Evolutionary conservation across 2,113 vertebrate species (phyloP), one percentile per base, ranked within the genome.

Genomic region (Sphaerodactylus townsendi): DNA sequence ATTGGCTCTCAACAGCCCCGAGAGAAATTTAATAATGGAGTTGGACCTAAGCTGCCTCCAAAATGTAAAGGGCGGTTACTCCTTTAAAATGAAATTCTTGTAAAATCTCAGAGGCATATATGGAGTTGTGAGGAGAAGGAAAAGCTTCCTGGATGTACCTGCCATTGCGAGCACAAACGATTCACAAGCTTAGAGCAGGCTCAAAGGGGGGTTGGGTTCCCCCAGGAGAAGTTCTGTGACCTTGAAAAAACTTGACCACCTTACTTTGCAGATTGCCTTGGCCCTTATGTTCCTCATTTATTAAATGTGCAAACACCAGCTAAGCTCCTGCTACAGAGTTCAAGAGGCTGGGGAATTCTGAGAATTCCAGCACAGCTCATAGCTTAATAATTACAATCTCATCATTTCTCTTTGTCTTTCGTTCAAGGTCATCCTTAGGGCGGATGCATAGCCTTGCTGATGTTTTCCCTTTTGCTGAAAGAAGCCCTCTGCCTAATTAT

Each of bases 341-440:
- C 53, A 88, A 4, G 1, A 1, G 37, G 66, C 30, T 37, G 21
- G 83, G 14, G 1, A 71, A 37, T 87, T 77, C 84, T 1, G 10
- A 68, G 59, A 91, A 62, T 8, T 82, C 25, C 11, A 59, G 7
- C 1, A 1, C 23, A 83, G 73, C 1, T 85, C 46, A 62, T 6
- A 77, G 81, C 78, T 82, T n/a, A 74, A 39, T 71, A 56, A 80
- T 68, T 77, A 89, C 80, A 19, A 90, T 62, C 41, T 84, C 48
- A 65, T 56, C 0, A 44, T 79, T 80, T 88, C 21, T 88, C 59
- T 91, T 89, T 76, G 35, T 85, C 71, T 85, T 83, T 37, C 71
- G 19, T 3, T 84, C 59, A 78, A 41, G 78, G 79, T 76, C 66
- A 46, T 23, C 68, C 70, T 80, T 86, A 86, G 65, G 68, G 75